Evolutionary conservation across 2,797 vertebrate genomes (phyloP), one percentile per base, ranked within the genome.

Genomic region (Chloroceryle inda): DNA sequence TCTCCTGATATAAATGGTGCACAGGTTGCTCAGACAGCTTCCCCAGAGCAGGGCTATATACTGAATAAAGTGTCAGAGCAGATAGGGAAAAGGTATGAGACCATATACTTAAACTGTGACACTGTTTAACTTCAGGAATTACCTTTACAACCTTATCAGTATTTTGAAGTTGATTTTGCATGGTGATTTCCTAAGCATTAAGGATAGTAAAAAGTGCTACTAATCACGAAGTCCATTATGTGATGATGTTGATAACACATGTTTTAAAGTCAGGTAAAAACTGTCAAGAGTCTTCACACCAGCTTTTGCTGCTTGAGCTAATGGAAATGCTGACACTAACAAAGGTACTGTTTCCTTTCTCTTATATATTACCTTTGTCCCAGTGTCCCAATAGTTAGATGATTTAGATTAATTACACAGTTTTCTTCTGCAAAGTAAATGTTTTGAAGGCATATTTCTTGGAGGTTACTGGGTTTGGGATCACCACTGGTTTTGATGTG

Each of bases 121-220:
- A 8, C 47, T 64, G 78, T 74, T 19, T 80, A 11, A 49, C 40
- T 82, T 79, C 42, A 17, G 16, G 35, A 50, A 1, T 68, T 68
- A 44, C 6, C 29, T 62, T 76, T 80, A 40, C 31, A 68, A 35
- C 42, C 4, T 40, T 52, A 40, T 6, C 35, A 26, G n/a, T 42
- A 5, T 52, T 87, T 76, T 73, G 55, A 53, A 66, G 40, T 62
- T 95, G 52, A 67, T 58, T 88, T 87, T 76, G 31, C 10, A 5
- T 23, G 29, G 24, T 63, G 23, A 33, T 66, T 91, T 89, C 42
- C 31, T 58, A 23, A n/a, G 24, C 33, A 69, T 62, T 31, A 66
- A 53, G 31, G 67, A 47, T 5, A 49, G 9, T 49, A 56, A 63
- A 61, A 27, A 63, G 49, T 78, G 7, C 12, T 61, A 47, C 13